A percentile compares a stretch with the other conserved stretches of the same genome.
These are phyloP conservation scores for Turdus rufiventris DNA, from an alignment of 2,113 vertebrate genomes.

Conservation along the genomic window DNA sequence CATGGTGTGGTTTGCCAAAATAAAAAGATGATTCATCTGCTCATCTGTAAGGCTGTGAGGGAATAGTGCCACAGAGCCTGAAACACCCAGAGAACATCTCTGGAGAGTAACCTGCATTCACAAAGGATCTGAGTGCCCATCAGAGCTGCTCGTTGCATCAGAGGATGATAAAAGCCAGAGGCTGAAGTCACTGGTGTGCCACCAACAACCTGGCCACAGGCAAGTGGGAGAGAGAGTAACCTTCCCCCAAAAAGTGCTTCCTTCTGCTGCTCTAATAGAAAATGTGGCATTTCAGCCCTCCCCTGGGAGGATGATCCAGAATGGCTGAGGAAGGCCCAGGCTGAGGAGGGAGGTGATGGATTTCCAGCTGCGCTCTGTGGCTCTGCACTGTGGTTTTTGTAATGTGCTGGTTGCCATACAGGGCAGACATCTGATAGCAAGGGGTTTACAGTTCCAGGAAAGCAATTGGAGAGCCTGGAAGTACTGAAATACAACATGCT, in stretches of 20 bases:
- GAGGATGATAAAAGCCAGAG: neutral
- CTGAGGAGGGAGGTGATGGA: neutral
- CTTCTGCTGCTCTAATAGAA: neutral
- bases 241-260: neutral
- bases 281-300: neutral
- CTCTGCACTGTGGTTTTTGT: conserved; percentile 24
- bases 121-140: neutral
- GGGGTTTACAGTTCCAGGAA: conserved; percentile 67
- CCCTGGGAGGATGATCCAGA: neutral
- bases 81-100: neutral
- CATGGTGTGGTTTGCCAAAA: neutral
- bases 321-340: neutral
- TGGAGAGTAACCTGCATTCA: neutral
- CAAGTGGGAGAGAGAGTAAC: neutral
- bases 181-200: neutral
- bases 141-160: neutral
- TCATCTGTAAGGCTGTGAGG: neutral
- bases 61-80: neutral
- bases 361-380: conserved; percentile 44
- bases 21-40: neutral
- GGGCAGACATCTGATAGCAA: conserved; percentile 51
- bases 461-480: conserved; percentile 54
- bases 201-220: neutral
- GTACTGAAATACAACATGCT: conserved; percentile 46
- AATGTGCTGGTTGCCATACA: conserved; percentile 45